Conservation (phyloP, 2,797 vertebrate species). For the Notolepis coatsorum region DNA sequence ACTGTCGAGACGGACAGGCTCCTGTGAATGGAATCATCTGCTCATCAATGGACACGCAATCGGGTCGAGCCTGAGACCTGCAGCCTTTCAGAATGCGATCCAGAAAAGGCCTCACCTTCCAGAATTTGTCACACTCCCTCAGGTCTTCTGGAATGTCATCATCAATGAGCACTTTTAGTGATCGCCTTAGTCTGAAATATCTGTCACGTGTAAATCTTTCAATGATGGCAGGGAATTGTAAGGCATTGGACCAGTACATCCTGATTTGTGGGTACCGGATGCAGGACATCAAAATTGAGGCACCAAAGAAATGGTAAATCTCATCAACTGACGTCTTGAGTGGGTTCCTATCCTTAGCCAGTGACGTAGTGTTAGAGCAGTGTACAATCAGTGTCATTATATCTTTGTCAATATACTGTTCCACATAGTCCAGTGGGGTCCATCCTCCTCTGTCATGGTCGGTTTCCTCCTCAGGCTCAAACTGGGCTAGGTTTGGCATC, state of each 20-base stretch:
- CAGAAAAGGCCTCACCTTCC: slow-evolving; percentile 40
- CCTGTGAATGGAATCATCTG: slow-evolving; percentile 43
- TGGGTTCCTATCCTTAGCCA: slow-evolving; percentile 13
- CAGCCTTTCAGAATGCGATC: slow-evolving; percentile 25
- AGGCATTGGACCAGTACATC: slow-evolving; percentile 15
- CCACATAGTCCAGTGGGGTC: slow-evolving; percentile 28
- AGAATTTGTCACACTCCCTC: slow-evolving; percentile 16
- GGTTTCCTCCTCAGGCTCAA: too few relatives aligned
- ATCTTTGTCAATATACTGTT: slow-evolving; percentile 41
- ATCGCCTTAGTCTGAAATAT: slow-evolving; percentile 28
- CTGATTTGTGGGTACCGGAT: slow-evolving; percentile 17
- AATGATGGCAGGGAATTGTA: slow-evolving; percentile 30
- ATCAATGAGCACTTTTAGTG: slow-evolving; percentile 36
- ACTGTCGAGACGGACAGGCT: background rate
- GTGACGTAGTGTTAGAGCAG: slow-evolving; percentile 28
- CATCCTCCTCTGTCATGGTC: too few relatives aligned
- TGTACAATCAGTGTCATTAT: slow-evolving; percentile 31
- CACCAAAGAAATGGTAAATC: slow-evolving; percentile 35
- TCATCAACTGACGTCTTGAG: slow-evolving; percentile 29
- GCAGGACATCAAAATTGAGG: slow-evolving; percentile 42
- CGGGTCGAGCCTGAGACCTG: slow-evolving; percentile 9
- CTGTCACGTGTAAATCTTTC: slow-evolving; percentile 20
- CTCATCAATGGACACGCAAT: slow-evolving; percentile 25
- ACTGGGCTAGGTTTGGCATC: too few relatives aligned
- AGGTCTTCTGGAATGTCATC: slow-evolving; percentile 19